These are phyloP conservation scores for Peromyscus attwateri DNA, from an alignment of 2,797 vertebrate genomes.

Conservation along the genomic window DNA sequence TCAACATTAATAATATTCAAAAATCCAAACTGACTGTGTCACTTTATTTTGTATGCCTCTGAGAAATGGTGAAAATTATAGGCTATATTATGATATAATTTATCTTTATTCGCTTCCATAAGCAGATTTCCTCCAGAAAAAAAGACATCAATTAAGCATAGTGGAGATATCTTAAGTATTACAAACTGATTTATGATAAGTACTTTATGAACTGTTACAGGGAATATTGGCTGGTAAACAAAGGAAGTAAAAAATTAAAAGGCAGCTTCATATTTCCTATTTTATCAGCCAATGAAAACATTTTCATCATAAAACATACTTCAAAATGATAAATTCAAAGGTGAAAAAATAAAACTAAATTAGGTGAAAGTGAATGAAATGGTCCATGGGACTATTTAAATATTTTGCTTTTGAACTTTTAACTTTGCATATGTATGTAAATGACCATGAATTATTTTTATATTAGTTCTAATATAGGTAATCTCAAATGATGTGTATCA, in stretches of 20 bases:
- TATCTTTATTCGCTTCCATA: constrained; percentile 59
- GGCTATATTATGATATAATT: constrained; percentile 52
- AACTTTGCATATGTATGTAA: neutral
- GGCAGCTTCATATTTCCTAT: neutral
- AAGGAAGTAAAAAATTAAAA: constrained; percentile 20
- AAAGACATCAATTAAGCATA: constrained; percentile 55
- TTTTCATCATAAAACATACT: constrained; percentile 40
- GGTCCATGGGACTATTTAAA: neutral
- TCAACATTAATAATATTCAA: constrained; percentile 51
- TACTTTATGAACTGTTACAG: constrained; percentile 51
- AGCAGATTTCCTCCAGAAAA: constrained; percentile 54
- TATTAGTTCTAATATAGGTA: neutral
- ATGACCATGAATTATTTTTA: neutral
- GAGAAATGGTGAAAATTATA: constrained; percentile 55
- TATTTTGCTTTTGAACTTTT: constrained; percentile 27
- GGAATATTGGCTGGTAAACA: constrained; percentile 54
- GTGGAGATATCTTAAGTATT: constrained; percentile 41
- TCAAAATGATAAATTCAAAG: neutral
- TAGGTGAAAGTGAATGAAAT: neutral
- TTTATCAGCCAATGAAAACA: neutral
- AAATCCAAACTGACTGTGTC: neutral
- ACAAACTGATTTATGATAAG: constrained; percentile 73
- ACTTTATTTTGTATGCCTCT: constrained; percentile 56
- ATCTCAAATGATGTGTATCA: neutral
- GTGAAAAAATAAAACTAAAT: neutral